Conservation (phyloP, 2,797 vertebrate genomes). For the Microchirus variegatus region DNA sequence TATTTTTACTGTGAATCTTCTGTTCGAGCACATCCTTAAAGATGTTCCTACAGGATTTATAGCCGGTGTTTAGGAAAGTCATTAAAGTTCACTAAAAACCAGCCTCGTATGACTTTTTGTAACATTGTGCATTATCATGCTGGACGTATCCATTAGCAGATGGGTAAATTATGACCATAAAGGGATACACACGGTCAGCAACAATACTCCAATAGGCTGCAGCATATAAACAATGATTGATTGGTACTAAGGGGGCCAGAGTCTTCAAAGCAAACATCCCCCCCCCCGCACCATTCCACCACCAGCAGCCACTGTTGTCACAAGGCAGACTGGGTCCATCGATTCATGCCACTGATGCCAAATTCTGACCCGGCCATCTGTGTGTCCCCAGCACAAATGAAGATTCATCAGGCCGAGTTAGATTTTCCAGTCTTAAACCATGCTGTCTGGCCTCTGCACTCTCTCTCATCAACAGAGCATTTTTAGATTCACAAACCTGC, state of each 20-base stretch:
- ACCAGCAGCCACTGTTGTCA: not conserved
- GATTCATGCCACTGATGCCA: not conserved
- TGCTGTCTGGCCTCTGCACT: not conserved
- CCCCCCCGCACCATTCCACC: constrained; percentile 1
- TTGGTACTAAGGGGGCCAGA: not conserved
- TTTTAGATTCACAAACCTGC: not conserved
- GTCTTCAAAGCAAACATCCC: not conserved
- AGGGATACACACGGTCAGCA: not conserved
- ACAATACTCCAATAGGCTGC: too few relatives aligned
- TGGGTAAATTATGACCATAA: not conserved
- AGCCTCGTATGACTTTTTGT: not conserved
- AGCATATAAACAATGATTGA: constrained; percentile 5
- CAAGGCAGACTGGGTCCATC: not conserved
- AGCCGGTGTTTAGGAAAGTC: too few relatives aligned
- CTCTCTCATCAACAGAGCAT: not conserved
- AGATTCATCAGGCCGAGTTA: not conserved
- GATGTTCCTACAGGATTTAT: not conserved
- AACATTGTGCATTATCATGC: not conserved
- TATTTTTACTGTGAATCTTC: not conserved
- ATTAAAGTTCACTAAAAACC: not conserved
- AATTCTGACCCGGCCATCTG: not conserved
- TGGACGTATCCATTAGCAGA: constrained; percentile 5
- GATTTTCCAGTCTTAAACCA: not conserved
- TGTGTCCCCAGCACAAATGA: not conserved
- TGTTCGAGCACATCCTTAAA: not conserved